Evolutionary conservation across 2,888 invertebrate species (phyloP), one percentile per base, ranked within the genome.

Genomic region (Dichetophora obliterata): DNA sequence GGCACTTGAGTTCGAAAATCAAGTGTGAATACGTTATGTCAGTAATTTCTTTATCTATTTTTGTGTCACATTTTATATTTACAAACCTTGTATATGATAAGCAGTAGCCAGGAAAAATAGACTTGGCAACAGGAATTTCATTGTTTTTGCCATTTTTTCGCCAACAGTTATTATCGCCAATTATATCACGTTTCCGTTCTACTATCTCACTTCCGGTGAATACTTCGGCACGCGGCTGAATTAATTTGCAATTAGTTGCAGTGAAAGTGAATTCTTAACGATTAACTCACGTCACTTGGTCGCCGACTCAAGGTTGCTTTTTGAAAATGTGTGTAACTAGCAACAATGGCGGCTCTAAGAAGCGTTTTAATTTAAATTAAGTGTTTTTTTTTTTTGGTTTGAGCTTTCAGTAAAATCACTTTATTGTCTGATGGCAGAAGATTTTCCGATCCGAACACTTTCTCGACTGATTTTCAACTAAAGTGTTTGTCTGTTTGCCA

Each of bases 41-140:
- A 31, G 37, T 1, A 37, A 5, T 37, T 37, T 37, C 37, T 14
- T 43, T 43, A 43, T 43, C 11, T 11, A 43, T 43, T 43, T 43
- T 63, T n/a, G 50, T 63, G 14, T 57, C 31, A 19, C 48, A 0
- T 22, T n/a, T 5, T 22, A 5, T 9, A 43, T 68, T 14, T 68
- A 75, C 70, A 50, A 54, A 86, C 85, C 85, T 82, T 81, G 79
- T 52, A 84, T 83, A 27, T 81, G 81, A 79, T 82, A 83, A 75
- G 80, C 82, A 76, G 82, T 80, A 43, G 83, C 83, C 76, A 86
- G 73, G 19, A 86, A 77, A 69, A 81, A 84, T 27, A 85, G 78
- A 19, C 82, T 82, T 48, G 81, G 81, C 54, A 86, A 80, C 52
- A 86, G 75, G 68, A 82, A 66, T 80, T 82, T 85, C 70, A 84